Percentiles rank a stretch among this genome's conserved stretches.
phyloP scores from a whole-genome alignment of 2,113 vertebrate genomes.

The Balaeniceps rex region DNA sequence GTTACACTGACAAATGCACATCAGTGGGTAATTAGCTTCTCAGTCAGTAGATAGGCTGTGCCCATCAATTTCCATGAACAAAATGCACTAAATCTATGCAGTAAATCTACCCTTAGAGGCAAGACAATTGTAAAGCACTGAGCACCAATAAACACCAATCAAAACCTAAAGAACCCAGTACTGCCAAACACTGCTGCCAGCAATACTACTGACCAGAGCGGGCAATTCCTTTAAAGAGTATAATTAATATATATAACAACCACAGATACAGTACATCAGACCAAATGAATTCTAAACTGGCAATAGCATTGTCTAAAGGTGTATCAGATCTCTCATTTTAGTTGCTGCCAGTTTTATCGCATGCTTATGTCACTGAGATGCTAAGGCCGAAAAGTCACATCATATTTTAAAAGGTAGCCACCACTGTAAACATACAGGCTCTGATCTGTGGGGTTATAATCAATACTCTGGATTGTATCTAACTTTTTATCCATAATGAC shows the following conservation, averaged over 20 bases:
- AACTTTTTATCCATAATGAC: constrained; percentile 69
- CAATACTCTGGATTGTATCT: constrained; percentile 71
- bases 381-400: constrained; percentile 30
- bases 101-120: background rate
- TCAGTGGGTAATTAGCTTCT: background rate
- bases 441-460: constrained; percentile 74
- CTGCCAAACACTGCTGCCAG: background rate
- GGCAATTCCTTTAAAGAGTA: background rate
- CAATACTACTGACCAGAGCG: background rate
- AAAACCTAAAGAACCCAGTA: background rate
- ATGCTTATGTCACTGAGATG: background rate
- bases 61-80: background rate
- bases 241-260: background rate
- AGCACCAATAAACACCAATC: background rate
- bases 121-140: background rate
- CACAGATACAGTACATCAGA: background rate
- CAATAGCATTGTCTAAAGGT: background rate
- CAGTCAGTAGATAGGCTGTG: background rate
- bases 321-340: background rate
- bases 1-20: background rate
- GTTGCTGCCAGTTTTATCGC: background rate
- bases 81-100: background rate
- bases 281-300: background rate
- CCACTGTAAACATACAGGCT: constrained; percentile 75
- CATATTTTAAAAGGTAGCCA: constrained; percentile 70